Evolutionary conservation across 2,113 vertebrate species (phyloP), one percentile per base, ranked within the genome.

Genomic region (Nerophis ophidion): DNA sequence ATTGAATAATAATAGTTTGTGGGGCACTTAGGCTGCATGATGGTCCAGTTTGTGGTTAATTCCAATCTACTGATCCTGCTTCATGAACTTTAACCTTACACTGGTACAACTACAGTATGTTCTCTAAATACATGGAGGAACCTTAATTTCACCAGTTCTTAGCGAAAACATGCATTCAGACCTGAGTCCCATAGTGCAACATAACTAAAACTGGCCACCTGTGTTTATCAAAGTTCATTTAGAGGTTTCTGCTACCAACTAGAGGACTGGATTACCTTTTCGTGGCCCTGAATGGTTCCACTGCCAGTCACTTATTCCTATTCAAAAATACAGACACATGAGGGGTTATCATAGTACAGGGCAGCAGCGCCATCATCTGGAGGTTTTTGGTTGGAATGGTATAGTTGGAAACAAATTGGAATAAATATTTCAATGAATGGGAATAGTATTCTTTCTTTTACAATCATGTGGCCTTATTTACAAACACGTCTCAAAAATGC

Each of bases 231-330:
- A 26, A 47, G 57, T 62, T 59, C 58, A 59, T 66, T 67, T 34
- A 10, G 58, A 57, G 65, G 57, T 64, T 72, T 81, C 64, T 71
- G 65, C 71, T 81, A 71, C 60, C 17, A 76, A 38, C 81, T 87
- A 56, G 38, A 42, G 54, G 54, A 85, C 75, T 66, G 63, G 62
- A 78, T 89, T 89, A 89, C 87, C 87, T 89, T 87, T 89, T 81
- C 75, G 76, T 81, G 81, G 76, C 84, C 77, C 84, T 80, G 85
- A 80, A 76, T 86, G 80, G 82, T 83, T 89, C 87, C 87, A 89
- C 83, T 87, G 84, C 87, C 87, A 87, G 84, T 86, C 84, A 82
- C 79, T 79, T 89, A 86, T 69, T 74, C 87, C 87, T 89, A 89
- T 84, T 89, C 79, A 81, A 81, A 75, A 80, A 87, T 84, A 88